Percentiles rank a stretch among this genome's conserved stretches.
phyloP scores from a whole-genome alignment of 1,140 invertebrate species.

The Brachionus paranguensis region DNA sequence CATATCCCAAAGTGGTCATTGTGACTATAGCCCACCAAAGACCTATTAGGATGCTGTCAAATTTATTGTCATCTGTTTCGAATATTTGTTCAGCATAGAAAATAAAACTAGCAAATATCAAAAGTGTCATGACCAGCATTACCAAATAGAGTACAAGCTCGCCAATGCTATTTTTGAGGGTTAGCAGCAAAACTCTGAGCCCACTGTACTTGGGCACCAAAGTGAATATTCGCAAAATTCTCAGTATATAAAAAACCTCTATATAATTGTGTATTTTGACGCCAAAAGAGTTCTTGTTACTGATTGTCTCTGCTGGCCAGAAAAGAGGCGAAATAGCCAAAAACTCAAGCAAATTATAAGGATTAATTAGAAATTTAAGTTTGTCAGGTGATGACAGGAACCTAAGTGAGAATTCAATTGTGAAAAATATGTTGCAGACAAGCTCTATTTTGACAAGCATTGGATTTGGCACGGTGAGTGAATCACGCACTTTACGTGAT shows the following conservation, averaged over 20 bases:
- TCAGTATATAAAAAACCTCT: constrained; percentile 46
- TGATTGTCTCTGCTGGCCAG: not conserved
- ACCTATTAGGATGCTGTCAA: constrained; percentile 10
- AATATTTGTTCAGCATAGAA: constrained; percentile 82
- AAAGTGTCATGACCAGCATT: constrained; percentile 89
- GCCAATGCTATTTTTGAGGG: constrained; percentile 51
- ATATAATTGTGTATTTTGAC: constrained; percentile 43
- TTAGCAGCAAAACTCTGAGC: constrained; percentile 50
- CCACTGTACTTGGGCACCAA: constrained; percentile 50
- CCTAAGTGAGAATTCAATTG: constrained; percentile 42
- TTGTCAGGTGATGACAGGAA: constrained; percentile 56
- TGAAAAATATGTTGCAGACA: constrained; percentile 24
- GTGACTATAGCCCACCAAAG: constrained; percentile 41
- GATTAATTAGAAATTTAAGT: constrained; percentile 50
- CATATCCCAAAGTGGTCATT: constrained; percentile 41
- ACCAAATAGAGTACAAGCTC: constrained; percentile 70
- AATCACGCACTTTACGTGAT: not conserved
- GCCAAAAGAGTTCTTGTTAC: not conserved
- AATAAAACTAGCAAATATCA: constrained; percentile 90
- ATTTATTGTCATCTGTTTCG: constrained; percentile 32
- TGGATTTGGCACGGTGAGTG: constrained; percentile 25
- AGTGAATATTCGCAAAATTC: constrained; percentile 51
- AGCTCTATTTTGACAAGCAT: not conserved
- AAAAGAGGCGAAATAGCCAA: constrained; percentile 42
- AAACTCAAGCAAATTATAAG: constrained; percentile 58